phyloP scores from a whole-genome alignment of 1,140 invertebrate genomes.

The Magallana ariakensis region DNA sequence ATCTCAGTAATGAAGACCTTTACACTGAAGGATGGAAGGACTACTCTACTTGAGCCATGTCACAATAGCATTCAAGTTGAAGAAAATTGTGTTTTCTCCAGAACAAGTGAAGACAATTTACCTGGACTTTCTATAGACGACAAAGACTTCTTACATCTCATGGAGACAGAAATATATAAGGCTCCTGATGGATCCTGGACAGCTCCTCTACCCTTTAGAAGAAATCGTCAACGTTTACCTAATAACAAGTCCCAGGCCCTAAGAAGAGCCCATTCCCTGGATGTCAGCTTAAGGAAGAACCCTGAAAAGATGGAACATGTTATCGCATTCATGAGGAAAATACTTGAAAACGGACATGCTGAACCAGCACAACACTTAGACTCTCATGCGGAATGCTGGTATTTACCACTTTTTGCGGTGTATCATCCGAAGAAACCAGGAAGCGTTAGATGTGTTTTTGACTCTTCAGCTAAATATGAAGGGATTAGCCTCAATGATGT shows the following conservation, averaged over 20 bases:
- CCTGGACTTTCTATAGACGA: slow-evolving; percentile 26
- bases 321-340: slow-evolving; percentile 51
- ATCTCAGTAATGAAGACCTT: too few species aligned
- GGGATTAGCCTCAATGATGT: too few species aligned
- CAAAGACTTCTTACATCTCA: slow-evolving; percentile 10
- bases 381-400: slow-evolving; percentile 48
- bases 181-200: slow-evolving; percentile 42
- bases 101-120: background rate
- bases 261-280: slow-evolving; percentile 34
- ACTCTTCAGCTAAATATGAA: too few species aligned
- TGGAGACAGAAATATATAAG: slow-evolving; percentile 3
- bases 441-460: too few species aligned
- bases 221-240: background rate
- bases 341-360: slow-evolving; percentile 47
- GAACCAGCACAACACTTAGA: slow-evolving; percentile 40
- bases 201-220: slow-evolving; percentile 48
- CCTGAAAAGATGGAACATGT: slow-evolving; percentile 49
- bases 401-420: slow-evolving; percentile 6
- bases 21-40: slow-evolving; percentile 42
- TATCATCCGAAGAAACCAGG: too few species aligned
- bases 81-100: background rate
- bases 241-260: slow-evolving; percentile 31
- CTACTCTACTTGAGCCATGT: slow-evolving; percentile 42
- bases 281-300: slow-evolving; percentile 37
- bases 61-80: background rate